Evolutionary conservation across 2,888 invertebrate genomes (phyloP).

Genomic region (Lasioglossum zephyrum): DNA sequence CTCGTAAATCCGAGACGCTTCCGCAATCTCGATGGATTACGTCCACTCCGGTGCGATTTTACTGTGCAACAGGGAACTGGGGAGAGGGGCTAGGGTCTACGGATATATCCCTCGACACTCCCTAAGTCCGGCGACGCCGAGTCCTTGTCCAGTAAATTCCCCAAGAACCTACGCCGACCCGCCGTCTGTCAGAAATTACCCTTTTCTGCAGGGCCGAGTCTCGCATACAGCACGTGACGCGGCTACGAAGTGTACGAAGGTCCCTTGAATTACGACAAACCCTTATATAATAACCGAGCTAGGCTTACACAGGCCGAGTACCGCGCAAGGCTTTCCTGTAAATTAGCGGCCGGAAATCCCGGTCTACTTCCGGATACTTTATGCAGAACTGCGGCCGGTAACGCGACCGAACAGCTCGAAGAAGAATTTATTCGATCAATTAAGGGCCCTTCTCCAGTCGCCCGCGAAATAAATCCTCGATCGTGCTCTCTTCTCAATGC

Average conservation of each 20-base stretch:
- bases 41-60: conserved; percentile 66
- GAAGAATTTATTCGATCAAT: conserved; percentile 9
- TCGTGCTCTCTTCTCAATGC: neutral
- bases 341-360: neutral
- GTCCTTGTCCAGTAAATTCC: conserved; percentile 64
- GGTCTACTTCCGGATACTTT: neutral
- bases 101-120: conserved; percentile 53
- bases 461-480: neutral
- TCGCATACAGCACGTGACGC: conserved; percentile 20
- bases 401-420: conserved; percentile 1
- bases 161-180: conserved; percentile 20
- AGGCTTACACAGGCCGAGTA: neutral
- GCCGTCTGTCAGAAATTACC: neutral
- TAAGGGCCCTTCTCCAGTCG: neutral
- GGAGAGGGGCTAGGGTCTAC: neutral
- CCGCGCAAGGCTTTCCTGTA: neutral
- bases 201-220: neutral
- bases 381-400: neutral
- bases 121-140: conserved; percentile 47
- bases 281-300: conserved; percentile 8
- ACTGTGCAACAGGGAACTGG: conserved; percentile 59
- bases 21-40: conserved; percentile 74
- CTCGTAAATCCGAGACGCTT: conserved; percentile 66
- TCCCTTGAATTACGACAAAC: conserved; percentile 29
- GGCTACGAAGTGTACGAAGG: conserved; percentile 40